Base-by-base conservation (phyloP, 1,140 invertebrate genomes). In the Lysiphlebus fabarum region DNA sequence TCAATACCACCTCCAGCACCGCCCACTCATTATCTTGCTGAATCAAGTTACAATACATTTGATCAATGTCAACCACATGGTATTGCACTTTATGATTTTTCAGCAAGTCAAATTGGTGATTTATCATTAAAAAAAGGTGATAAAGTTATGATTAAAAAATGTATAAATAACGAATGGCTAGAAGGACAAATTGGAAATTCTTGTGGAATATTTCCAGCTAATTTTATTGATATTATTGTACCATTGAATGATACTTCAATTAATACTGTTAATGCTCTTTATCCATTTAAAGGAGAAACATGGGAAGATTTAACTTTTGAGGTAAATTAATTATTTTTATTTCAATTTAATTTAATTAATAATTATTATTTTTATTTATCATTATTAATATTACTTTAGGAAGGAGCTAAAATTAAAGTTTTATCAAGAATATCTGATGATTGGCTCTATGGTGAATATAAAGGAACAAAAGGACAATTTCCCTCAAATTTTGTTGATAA, bases 201-300 rank as follows among this genome's bases (percentile, higher is more conserved):
- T 37, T 85, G 87, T 71, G 92, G 92, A 49, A 87, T 93, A 57
- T 93, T 93, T 78, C 92, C 92, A 1, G 74, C 80, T 14, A 90
- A 86, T 70, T 93, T 90, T 78, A 82, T 93, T 45, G 83, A 91
- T 59, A 77, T 93, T 45, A 85, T 87, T 70, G 82, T 90, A 65
- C 89, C 91, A 47, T 72, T 92, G 51, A 76, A 79, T 33, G 81
- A 65, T 8, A 45, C 62, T 38, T 62, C 64, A 40, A 67, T 62
- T 38, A 68, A 75, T 67, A 69, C 67, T 67, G 84, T 83, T 5
- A 77, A 77, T 57, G 85, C 84, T 44, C 68, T 87, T 17, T 87
- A 85, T 67, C 70, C 84, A 54, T 89, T 87, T 67, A 77, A 77
- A n/a, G 83, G 83, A 26, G 82, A 84, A 67, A 81, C 79, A 8